These are phyloP conservation scores for Hemichromis elongatus DNA, from an alignment of 2,113 vertebrate species.

Conservation along the genomic window DNA sequence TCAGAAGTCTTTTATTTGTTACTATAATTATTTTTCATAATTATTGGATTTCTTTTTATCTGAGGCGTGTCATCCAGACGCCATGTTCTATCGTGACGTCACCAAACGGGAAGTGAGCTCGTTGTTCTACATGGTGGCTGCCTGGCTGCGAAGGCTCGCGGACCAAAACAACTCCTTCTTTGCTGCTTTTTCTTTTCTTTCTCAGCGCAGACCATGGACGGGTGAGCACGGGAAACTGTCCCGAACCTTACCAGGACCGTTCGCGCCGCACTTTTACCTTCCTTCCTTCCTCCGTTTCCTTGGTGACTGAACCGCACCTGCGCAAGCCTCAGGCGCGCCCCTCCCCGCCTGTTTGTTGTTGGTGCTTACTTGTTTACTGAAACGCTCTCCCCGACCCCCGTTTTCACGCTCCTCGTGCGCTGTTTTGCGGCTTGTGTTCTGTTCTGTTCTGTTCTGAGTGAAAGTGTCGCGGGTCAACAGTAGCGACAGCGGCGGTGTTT, in stretches of 20 bases:
- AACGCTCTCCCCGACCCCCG: background rate
- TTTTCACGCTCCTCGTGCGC: background rate
- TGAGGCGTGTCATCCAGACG: constrained; percentile 37
- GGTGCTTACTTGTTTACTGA: constrained; percentile 15
- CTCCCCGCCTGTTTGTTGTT: background rate
- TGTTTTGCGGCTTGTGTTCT: background rate
- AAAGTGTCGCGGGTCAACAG: constrained; percentile 11
- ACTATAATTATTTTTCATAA: background rate
- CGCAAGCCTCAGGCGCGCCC: background rate
- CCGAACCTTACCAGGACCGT: background rate
- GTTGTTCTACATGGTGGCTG: constrained; percentile 20
- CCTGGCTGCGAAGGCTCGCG: constrained; percentile 12
- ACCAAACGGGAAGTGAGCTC: constrained; percentile 52
- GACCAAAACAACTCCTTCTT: background rate
- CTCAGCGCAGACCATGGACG: constrained; percentile 42
- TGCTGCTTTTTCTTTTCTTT: background rate
- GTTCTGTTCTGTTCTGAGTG: background rate
- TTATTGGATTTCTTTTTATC: background rate
- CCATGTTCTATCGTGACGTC: constrained; percentile 53
- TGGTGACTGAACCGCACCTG: constrained; percentile 44
- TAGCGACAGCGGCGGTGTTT: background rate
- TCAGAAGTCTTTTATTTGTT: background rate
- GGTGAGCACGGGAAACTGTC: constrained; percentile 24
- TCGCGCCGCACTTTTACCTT: background rate
- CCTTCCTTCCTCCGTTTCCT: constrained; percentile 24